Base-by-base conservation (phyloP, 2,113 vertebrate genomes). In the Neopipo cinnamomea region DNA sequence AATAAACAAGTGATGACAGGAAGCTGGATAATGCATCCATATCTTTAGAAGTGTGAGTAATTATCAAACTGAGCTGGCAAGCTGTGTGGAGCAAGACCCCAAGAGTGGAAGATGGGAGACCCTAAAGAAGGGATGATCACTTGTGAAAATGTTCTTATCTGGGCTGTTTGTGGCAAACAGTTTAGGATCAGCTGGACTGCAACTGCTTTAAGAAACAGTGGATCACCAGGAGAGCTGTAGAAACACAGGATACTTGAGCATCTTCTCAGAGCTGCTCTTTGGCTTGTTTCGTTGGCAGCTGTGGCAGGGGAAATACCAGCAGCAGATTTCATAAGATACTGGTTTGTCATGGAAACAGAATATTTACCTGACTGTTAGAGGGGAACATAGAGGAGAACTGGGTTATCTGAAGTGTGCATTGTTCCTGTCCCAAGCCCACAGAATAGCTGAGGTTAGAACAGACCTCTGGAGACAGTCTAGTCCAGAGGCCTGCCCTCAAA, bases 1-100 rank as follows among this genome's bases (percentile, higher is more conserved):
- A 96, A 96, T 96, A 93, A 93, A 47, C 44, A 87, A 92, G 92
- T 66, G 92, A 82, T 96, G 96, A 96, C 83, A 96, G 83, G 56
- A 91, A 81, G 46, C 65, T 50, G 74, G 72, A 61, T 77, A 88
- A 41, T 91, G 56, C 41, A 67, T 80, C 72, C 17, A 2, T 84
- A 44, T 93, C 39, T 65, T 68, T 85, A 28, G 52, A 75, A 87
- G 49, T 41, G 22, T 46, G 77, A 84, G 15, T 84, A 72, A 65
- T 68, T 52, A 25, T 75, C 78, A 18, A 78, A 59, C 18, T 65
- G 41, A 91, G n/a, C 63, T 61, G 84, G 31, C 10, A 58, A 46
- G 14, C 47, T 67, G 1, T 23, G 6, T 35, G 55, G 39, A 58
- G 25, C 39, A 46, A 80, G 46, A 77, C 27, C 39, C 39, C 23